Conservation (phyloP, 2,888 invertebrate genomes). For the Eurytoma californica region DNA sequence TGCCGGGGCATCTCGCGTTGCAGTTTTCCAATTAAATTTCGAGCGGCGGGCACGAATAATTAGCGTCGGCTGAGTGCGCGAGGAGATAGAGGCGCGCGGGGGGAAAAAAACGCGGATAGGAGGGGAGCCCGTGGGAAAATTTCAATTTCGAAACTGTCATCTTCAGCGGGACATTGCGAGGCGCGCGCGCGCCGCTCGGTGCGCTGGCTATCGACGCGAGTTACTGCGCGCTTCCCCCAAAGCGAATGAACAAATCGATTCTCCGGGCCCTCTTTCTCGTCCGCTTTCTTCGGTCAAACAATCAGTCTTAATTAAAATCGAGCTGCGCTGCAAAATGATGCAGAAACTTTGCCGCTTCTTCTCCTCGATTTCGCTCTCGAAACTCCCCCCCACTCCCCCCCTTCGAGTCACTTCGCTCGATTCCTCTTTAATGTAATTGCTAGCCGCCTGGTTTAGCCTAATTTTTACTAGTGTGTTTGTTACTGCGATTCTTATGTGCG, state of each 20-base stretch:
- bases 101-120: neutral
- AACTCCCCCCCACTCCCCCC: neutral
- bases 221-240: neutral
- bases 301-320: slow-evolving; percentile 55
- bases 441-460: no score
- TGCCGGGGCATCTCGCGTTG: neutral
- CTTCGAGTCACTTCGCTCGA: neutral
- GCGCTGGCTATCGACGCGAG: neutral
- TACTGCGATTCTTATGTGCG: no score
- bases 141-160: slow-evolving; percentile 45
- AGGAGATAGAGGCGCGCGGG: neutral
- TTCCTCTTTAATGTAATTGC: neutral
- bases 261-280: slow-evolving; percentile 4
- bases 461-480: no score
- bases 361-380: slow-evolving; percentile 37
- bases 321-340: slow-evolving; percentile 37
- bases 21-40: slow-evolving; percentile 41
- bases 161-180: slow-evolving; percentile 12
- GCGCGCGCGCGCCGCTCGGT: no score
- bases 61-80: neutral
- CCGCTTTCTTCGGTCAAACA: slow-evolving; percentile 21
- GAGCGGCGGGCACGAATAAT: slow-evolving; percentile 32
- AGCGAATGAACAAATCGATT: slow-evolving; percentile 32
- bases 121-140: slow-evolving; percentile 3
- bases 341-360: slow-evolving; percentile 27